Base-by-base conservation (phyloP, 2,113 vertebrate species). In the Lamprotornis superbus region DNA sequence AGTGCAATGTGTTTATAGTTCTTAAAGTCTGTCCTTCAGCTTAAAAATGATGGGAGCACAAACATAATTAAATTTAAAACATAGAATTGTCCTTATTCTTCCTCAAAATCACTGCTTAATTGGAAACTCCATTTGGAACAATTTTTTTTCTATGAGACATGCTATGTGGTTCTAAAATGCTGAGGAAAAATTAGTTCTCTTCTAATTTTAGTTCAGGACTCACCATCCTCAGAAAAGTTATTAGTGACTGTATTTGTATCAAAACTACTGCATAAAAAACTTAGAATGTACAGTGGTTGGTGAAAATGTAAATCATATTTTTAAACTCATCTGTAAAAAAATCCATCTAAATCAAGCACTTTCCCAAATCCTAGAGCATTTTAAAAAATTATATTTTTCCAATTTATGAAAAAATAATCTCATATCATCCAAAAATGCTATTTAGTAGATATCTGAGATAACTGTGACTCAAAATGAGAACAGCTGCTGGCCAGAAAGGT, bases 401-500 rank as follows among this genome's bases (percentile, higher is more conserved):
- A 65, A 16, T 59, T 65, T 44, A 42, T 59, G 5, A 69, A 80
- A 80, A 87, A 37, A 30, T 3, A 7, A 14, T 11, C 20, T 44
- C 0, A 0, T 42, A 11, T 50, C 1, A 63, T 52, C 24, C 6
- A 60, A 35, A 63, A 90, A 40, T 35, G 3, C 3, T 88, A 5
- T 77, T 90, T 80, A 83, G 3, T 9, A 39, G 6, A 42, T 83
- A 61, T 19, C 20, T 83, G 18, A 55, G 42, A 86, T 92, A 93
- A 49, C 0, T 17, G 31, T 52, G 44, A 71, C 37, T 53, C 33
- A 86, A 85, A 83, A 88, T 50, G 7, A 65, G 42, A 65, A 50
- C 5, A 85, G 7, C 8, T 7, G 0, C 42, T 3, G 1, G 4
- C 23, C 24, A 55, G 39, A 83, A 56, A 55, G 55, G 12, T 49